A percentile compares a stretch with the other conserved stretches of the same genome.
phyloP scores from a whole-genome alignment of 1,140 invertebrate genomes.

The Zaprionus inermis region DNA sequence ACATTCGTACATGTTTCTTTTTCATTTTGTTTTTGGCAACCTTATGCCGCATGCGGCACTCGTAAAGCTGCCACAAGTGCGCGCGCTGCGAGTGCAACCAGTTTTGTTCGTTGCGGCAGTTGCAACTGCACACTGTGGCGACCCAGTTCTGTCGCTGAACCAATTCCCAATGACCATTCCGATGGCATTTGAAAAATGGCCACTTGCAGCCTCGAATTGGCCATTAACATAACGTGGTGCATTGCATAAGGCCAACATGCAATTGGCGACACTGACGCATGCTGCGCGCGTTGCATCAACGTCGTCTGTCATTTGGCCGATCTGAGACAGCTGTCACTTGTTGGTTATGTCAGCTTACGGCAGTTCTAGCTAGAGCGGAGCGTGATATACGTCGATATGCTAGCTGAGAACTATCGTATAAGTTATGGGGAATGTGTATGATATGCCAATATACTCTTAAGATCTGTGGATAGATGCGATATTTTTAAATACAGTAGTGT shows the following conservation, averaged over 20 bases:
- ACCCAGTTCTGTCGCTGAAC: conserved; percentile 7
- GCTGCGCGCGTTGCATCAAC: conserved; percentile 7
- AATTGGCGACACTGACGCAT: conserved; percentile 13
- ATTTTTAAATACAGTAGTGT: too few relatives aligned
- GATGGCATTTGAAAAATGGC: conserved; percentile 5
- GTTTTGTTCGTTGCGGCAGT: neutral
- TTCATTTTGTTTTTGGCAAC: neutral
- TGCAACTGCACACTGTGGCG: conserved; percentile 3
- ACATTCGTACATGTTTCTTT: too few relatives aligned
- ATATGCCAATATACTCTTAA: too few relatives aligned
- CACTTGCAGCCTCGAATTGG: conserved; percentile 6
- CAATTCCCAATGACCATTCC: conserved; percentile 5
- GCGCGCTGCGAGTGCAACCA: conserved; percentile 1
- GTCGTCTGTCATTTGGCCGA: conserved; percentile 17
- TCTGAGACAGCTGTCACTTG: conserved; percentile 1
- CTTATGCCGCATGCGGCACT: neutral
- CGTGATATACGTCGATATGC: too few relatives aligned
- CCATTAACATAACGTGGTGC: conserved; percentile 31
- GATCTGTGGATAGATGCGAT: too few relatives aligned
- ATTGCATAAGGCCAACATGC: conserved; percentile 13
- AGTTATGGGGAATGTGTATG: neutral
- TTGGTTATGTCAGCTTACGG: conserved; percentile 21
- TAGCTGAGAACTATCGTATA: neutral
- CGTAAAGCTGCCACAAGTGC: neutral
- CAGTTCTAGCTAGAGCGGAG: conserved; percentile 24